Evolutionary conservation across 2,113 vertebrate species (phyloP), one percentile per base, ranked within the genome.

Genomic region (Eurystomus gularis): DNA sequence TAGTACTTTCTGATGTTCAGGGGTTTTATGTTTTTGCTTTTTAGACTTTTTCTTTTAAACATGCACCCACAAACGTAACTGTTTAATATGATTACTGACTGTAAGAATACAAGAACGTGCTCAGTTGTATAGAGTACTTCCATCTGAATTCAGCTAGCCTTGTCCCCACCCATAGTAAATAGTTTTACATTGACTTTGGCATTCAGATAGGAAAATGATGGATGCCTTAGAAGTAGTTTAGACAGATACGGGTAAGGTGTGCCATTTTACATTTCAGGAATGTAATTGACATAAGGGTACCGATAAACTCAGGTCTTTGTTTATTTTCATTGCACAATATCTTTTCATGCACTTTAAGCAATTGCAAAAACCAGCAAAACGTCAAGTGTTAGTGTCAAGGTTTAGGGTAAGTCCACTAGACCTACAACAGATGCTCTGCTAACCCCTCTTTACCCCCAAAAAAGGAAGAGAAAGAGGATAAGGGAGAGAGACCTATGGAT

Each of bases 151-250:
- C 70, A 86, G 52, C 8, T 35, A 83, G 10, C 25, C 29, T 93
- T 87, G 33, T 95, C 57, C 68, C 70, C 82, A 92, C 95, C 95
- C 91, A 91, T 46, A 61, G 65, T 82, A 96, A 97, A 97, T 73
- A 94, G 65, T 91, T 88, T 92, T 75, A 68, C 68, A 68, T 82
- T 95, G 91, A 94, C 90, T 93, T 96, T 94, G 91, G 55, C 75
- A 88, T 78, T 96, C 40, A 87, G 77, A 94, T 90, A 75, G 33
- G 82, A 91, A 95, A 87, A 77, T 0, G 4, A 76, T 78, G 96
- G 88, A 82, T 95, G 79, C 57, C 60, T 91, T 79, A 70, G 57
- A 95, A 96, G 49, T 89, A 96, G 57, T 85, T 93, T 65, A 86
- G 71, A 54, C 61, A 94, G 65, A 37, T 75, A 87, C 2, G 61